Conservation (phyloP, 2,113 vertebrate genomes). For the Dicentrarchus labrax region DNA sequence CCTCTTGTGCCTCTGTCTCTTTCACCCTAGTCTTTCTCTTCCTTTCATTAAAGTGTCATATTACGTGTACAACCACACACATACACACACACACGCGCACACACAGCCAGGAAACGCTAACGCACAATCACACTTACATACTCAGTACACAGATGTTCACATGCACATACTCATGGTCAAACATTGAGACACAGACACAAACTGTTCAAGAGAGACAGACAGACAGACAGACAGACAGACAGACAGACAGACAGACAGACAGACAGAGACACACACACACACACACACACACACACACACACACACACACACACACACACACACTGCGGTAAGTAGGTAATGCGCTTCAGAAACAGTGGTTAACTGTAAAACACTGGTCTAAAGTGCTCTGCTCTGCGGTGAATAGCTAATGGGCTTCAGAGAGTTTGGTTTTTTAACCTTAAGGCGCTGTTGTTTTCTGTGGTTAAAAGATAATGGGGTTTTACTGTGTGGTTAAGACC, state of each 20-base stretch:
- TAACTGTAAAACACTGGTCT: conserved; percentile 74
- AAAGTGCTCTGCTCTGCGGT: conserved; percentile 80
- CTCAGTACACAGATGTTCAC: background rate
- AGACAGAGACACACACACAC: background rate
- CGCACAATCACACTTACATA: conserved; percentile 23
- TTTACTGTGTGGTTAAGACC: conserved; percentile 72
- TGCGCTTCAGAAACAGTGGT: conserved; percentile 77
- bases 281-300: conserved; percentile 1
- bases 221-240: conserved; percentile 3
- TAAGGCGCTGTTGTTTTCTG: conserved; percentile 74
- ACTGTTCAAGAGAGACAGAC: background rate
- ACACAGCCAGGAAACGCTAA: conserved; percentile 29
- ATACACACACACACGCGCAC: background rate
- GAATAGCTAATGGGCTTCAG: conserved; percentile 80
- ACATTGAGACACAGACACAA: background rate
- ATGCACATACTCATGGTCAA: conserved; percentile 29
- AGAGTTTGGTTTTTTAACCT: conserved; percentile 77
- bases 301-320: conserved; percentile 24
- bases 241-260: background rate
- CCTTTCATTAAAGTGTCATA: conserved; percentile 79
- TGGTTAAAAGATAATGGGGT: conserved; percentile 77
- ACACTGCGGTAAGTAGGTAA: conserved; percentile 69
- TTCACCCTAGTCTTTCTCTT: conserved; percentile 54
- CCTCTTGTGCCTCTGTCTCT: conserved; percentile 41
- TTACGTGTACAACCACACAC: conserved; percentile 54